Percentiles rank a stretch among this genome's conserved stretches.
phyloP scores from a whole-genome alignment of 2,113 vertebrate species.

The Lichenostomus cassidix region DNA sequence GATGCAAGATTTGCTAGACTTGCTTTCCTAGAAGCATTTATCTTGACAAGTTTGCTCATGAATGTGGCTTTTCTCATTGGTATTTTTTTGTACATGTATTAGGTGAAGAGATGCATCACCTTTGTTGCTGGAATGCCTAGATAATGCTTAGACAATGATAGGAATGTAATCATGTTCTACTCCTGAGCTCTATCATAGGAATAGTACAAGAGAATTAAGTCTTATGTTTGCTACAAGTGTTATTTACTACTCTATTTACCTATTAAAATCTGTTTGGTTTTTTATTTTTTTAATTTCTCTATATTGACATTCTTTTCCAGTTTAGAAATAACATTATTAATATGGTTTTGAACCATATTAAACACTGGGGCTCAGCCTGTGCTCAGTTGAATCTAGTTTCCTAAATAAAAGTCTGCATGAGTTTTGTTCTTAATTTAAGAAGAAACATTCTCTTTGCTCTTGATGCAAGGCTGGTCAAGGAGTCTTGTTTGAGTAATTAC shows the following conservation, averaged over 20 bases:
- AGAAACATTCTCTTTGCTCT: background rate
- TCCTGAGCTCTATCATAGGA: background rate
- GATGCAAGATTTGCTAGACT: background rate
- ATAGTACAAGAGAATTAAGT: background rate
- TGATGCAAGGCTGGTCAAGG: background rate
- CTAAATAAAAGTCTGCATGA: background rate
- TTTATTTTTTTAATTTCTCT: background rate
- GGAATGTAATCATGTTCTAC: background rate
- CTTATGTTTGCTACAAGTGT: background rate
- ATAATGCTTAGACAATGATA: background rate
- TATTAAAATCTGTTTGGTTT: background rate
- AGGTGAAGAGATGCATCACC: background rate
- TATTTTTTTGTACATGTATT: background rate
- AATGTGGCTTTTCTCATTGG: background rate
- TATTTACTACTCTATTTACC: background rate
- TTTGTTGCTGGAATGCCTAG: background rate
- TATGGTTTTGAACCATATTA: background rate
- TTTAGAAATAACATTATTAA: background rate
- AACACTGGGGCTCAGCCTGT: background rate
- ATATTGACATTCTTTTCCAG: background rate
- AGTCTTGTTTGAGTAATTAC: background rate
- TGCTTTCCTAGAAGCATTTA: background rate
- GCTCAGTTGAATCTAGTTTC: background rate
- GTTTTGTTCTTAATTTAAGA: background rate
- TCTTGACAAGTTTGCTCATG: background rate